Evolutionary conservation across 2,797 vertebrate genomes (phyloP).

Genomic region (Acanthurus leucopareius): DNA sequence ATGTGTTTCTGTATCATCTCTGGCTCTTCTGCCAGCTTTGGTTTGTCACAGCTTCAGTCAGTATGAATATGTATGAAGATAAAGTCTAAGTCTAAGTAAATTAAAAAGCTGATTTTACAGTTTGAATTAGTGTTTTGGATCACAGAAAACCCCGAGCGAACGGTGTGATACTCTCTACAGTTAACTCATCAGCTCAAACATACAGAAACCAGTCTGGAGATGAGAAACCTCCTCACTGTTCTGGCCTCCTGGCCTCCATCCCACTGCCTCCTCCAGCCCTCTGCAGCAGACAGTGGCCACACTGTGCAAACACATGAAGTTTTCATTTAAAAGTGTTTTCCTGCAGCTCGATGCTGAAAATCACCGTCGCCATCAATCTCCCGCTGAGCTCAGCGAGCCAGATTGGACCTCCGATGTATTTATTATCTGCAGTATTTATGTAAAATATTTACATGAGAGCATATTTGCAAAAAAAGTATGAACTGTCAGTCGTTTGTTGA

Average conservation of each 20-base stretch:
- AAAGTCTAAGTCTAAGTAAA: neutral
- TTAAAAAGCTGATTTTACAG: neutral
- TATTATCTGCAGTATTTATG: constrained; percentile 59
- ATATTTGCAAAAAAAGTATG: constrained; percentile 54
- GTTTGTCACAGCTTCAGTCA: constrained; percentile 7
- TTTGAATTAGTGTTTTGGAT: neutral
- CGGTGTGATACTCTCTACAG: too few species aligned
- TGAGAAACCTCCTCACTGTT: neutral
- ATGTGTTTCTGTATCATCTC: constrained; percentile 6
- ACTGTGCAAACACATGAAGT: constrained; percentile 31
- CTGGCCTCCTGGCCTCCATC: neutral
- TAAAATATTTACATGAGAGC: constrained; percentile 61
- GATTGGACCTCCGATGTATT: constrained; percentile 49
- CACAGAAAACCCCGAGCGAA: neutral
- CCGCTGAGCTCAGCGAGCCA: constrained; percentile 47
- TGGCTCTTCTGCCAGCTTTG: constrained; percentile 22
- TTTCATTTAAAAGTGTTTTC: constrained; percentile 58
- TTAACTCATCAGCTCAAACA: neutral
- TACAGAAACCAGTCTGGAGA: neutral
- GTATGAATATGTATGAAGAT: neutral
- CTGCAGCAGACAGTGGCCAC: constrained; percentile 29
- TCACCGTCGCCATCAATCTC: constrained; percentile 52
- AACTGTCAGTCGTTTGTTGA: constrained; percentile 46
- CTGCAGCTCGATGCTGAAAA: constrained; percentile 52
- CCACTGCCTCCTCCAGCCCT: neutral